Evolutionary conservation across 2,797 vertebrate species (phyloP).

Genomic region (Helostoma temminkii): DNA sequence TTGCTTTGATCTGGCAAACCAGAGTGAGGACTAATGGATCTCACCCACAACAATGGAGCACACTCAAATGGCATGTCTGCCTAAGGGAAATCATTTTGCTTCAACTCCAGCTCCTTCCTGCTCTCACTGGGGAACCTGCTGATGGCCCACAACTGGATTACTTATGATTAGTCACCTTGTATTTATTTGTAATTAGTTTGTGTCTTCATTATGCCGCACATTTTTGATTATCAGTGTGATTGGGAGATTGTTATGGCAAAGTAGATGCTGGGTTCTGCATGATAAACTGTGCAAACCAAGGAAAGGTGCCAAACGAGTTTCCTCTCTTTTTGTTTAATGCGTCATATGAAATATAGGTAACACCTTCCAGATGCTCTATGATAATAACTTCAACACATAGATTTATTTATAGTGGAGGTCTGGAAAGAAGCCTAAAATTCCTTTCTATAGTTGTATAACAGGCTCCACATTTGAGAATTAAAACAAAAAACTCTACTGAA

Average conservation of each 20-base stretch:
- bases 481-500: conserved; percentile 3
- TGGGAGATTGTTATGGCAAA: conserved; percentile 19
- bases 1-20: conserved; percentile 94
- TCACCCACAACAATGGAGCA: conserved; percentile 92
- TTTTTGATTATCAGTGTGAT: conserved; percentile 54
- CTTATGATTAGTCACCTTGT: conserved; percentile 72
- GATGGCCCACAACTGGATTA: conserved; percentile 74
- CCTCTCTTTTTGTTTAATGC: conserved; percentile 25
- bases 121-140: conserved; percentile 82
- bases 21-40: conserved; percentile 91
- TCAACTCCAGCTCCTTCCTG: conserved; percentile 88
- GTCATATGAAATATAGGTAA: conserved; percentile 31
- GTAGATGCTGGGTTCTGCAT: conserved; percentile 16
- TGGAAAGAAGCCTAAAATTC: conserved; percentile 26
- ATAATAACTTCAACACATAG: conserved; percentile 33
- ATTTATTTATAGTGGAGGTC: conserved; percentile 47
- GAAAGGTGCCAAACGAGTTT: conserved; percentile 26
- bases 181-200: conserved; percentile 72
- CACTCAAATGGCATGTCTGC: conserved; percentile 91
- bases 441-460: conserved; percentile 6
- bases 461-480: conserved; percentile 2
- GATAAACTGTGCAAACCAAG: conserved; percentile 5
- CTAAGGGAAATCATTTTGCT: conserved; percentile 88
- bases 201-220: conserved; percentile 51
- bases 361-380: conserved; percentile 39